phyloP scores from a whole-genome alignment of 2,113 vertebrate species.

The Manacus vitellinus region DNA sequence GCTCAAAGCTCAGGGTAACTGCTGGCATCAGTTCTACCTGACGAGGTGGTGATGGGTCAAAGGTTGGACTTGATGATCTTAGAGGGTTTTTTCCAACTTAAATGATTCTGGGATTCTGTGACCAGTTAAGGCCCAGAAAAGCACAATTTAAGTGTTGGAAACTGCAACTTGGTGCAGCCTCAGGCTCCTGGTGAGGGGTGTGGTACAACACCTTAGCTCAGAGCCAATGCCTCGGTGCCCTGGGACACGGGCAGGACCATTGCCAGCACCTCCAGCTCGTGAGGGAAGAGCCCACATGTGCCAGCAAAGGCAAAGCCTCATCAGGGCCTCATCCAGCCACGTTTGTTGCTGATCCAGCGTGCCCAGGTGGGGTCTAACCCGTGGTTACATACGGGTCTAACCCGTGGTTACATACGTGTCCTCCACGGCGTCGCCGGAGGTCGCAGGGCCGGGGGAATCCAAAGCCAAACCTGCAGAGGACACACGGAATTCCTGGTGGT shows the following conservation, averaged over 20 bases:
- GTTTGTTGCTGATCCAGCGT: accelerated
- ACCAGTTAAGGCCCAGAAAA: neutral
- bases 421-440: neutral
- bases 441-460: constrained; percentile 63
- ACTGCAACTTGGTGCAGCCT: neutral
- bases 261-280: neutral
- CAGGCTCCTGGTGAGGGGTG: neutral
- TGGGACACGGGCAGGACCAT: neutral
- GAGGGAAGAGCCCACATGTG: accelerated
- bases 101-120: neutral
- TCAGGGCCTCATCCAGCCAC: neutral
- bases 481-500: neutral
- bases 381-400: constrained; percentile 36
- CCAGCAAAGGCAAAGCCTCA: neutral
- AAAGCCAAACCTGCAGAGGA: constrained; percentile 70
- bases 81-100: neutral
- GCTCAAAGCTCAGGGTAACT: neutral
- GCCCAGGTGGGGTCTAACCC: neutral
- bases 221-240: neutral
- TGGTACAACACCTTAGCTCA: neutral
- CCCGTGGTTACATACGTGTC: constrained; percentile 51
- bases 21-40: neutral
- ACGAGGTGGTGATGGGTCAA: neutral
- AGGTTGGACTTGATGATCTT: neutral
- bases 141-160: accelerated